Percentiles rank a stretch among this genome's conserved stretches.
phyloP scores from a whole-genome alignment of 2,797 vertebrate species.

The Alfaro cultratus region DNA sequence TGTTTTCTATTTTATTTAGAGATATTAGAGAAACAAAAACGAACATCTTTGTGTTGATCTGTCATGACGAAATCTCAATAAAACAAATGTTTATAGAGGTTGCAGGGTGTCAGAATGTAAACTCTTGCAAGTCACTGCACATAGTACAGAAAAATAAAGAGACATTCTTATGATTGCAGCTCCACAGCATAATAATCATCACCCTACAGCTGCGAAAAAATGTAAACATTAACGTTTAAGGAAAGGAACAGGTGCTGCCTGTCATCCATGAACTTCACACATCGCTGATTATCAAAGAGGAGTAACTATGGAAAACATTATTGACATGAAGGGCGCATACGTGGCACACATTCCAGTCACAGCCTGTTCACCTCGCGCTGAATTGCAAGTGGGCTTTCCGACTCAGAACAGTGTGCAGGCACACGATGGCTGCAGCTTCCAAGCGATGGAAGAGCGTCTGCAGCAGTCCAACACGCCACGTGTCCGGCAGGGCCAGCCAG shows the following conservation, averaged over 20 bases:
- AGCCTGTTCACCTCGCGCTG: constrained; percentile 44
- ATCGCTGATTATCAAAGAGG: constrained; percentile 69
- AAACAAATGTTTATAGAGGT: not conserved
- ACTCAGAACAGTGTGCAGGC: constrained; percentile 21
- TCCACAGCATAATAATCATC: constrained; percentile 46
- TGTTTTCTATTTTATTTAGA: not conserved
- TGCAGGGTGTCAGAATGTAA: not conserved
- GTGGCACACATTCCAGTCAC: constrained; percentile 67
- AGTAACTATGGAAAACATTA: constrained; percentile 65
- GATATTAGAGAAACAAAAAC: not conserved
- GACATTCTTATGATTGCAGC: too few species aligned
- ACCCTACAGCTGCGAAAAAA: constrained; percentile 47
- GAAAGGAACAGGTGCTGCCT: constrained; percentile 69
- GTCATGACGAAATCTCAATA: not conserved
- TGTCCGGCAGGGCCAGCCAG: constrained; percentile 64
- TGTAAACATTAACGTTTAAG: constrained; percentile 58
- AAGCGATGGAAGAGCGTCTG: constrained; percentile 43
- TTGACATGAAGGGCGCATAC: constrained; percentile 59
- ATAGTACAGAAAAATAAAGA: not conserved
- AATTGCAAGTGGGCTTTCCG: constrained; percentile 50
- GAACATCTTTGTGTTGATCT: not conserved
- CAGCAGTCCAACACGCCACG: constrained; percentile 66
- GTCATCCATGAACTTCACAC: constrained; percentile 59
- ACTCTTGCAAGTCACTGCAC: not conserved
- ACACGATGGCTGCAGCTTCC: constrained; percentile 33